Conservation (phyloP, 2,113 vertebrate species). For the Macrotus californicus region DNA sequence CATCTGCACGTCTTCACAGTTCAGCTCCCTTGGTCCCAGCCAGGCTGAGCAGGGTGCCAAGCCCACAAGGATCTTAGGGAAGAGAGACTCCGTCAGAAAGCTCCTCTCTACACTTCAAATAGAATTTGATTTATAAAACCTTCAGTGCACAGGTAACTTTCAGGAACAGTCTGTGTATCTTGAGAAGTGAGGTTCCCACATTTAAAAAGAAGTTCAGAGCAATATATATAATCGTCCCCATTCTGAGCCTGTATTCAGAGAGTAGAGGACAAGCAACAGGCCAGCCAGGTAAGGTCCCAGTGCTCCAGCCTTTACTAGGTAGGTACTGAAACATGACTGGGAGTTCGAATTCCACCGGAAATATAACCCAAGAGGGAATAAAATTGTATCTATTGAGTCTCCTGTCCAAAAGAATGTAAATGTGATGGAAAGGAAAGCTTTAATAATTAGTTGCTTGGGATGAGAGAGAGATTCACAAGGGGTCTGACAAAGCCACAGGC, state of each 20-base stretch:
- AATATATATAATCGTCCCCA: neutral
- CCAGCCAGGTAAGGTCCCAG: neutral
- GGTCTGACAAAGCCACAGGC: neutral
- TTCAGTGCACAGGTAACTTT: neutral
- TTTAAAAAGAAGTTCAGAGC: neutral
- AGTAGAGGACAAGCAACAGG: neutral
- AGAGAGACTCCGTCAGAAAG: constrained; percentile 28
- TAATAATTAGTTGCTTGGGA: neutral
- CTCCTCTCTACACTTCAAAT: neutral
- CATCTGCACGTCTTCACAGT: constrained; percentile 19
- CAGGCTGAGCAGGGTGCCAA: constrained; percentile 23
- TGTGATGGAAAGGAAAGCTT: neutral
- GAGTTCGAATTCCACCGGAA: neutral
- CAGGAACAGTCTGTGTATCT: neutral
- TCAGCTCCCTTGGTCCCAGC: neutral
- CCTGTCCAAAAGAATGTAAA: neutral
- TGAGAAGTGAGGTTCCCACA: neutral
- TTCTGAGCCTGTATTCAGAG: neutral
- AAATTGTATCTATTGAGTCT: neutral
- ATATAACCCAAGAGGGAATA: neutral
- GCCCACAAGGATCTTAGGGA: constrained; percentile 13
- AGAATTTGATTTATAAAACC: constrained; percentile 20
- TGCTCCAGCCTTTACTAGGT: neutral
- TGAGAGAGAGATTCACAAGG: neutral
- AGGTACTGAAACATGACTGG: neutral